A percentile compares a stretch with the other conserved stretches of the same genome.
Conservation (phyloP, 2,113 vertebrate species). For the pig (Sus scrofa) region DNA sequence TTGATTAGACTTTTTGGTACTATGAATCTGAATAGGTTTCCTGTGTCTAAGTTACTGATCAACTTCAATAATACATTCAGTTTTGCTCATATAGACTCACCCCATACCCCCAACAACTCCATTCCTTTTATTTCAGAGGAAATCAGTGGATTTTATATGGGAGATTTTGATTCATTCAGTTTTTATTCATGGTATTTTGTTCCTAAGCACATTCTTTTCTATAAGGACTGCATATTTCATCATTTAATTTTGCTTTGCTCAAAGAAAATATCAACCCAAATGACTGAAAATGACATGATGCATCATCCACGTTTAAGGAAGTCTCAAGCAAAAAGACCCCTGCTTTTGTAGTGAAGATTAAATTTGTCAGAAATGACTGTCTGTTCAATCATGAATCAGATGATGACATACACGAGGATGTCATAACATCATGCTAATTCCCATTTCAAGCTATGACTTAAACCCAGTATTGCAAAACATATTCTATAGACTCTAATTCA, state of each 20-base stretch:
- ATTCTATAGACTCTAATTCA: not conserved
- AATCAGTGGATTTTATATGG: not conserved
- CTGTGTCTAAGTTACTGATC: not conserved
- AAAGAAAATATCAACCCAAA: conserved; percentile 61
- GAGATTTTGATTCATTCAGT: not conserved
- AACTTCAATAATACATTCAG: not conserved
- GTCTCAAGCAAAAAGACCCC: not conserved
- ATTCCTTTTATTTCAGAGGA: not conserved
- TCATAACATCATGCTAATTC: conserved; percentile 40
- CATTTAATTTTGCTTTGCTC: conserved; percentile 54
- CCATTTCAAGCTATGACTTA: conserved; percentile 20
- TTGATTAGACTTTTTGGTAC: not conserved
- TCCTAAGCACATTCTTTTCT: conserved; percentile 50
- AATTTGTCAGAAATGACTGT: conserved; percentile 47
- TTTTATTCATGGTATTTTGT: conserved; percentile 35
- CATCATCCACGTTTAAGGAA: conserved; percentile 33
- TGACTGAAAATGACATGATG: conserved; percentile 62
- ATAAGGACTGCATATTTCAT: conserved; percentile 26
- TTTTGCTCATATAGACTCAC: not conserved
- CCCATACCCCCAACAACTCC: not conserved
- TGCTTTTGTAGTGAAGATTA: conserved; percentile 56
- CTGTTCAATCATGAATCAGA: conserved; percentile 50
- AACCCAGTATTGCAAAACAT: not conserved
- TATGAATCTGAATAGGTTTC: not conserved
- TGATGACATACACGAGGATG: not conserved